phyloP scores from a whole-genome alignment of 2,113 vertebrate species.

The Eretmochelys imbricata region DNA sequence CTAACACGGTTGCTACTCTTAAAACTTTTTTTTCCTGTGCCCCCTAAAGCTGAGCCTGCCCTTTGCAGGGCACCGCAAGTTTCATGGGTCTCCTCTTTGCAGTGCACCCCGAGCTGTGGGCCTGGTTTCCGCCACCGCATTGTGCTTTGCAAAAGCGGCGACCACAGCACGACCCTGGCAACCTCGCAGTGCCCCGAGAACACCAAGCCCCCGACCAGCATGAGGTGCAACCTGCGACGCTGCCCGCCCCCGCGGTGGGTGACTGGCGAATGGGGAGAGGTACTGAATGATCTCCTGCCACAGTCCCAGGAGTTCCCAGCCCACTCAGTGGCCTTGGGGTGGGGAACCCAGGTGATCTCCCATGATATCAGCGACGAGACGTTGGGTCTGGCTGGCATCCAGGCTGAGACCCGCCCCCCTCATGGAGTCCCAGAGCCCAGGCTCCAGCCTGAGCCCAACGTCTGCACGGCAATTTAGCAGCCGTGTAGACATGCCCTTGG shows the following conservation, averaged over 20 bases:
- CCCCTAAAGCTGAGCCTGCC: not conserved
- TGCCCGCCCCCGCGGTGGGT: constrained; percentile 95
- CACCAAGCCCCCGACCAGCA: constrained; percentile 89
- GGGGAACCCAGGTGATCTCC: not conserved
- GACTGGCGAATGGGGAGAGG: constrained; percentile 94
- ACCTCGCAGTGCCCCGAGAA: constrained; percentile 85
- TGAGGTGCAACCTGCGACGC: constrained; percentile 95
- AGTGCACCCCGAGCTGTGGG: constrained; percentile 96
- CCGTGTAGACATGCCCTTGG: too few relatives aligned
- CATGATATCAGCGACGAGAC: too few relatives aligned
- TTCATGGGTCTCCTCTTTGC: not conserved
- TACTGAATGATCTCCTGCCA: constrained; percentile 44
- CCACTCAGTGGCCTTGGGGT: not conserved
- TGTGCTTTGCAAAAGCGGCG: constrained; percentile 93
- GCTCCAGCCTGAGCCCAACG: not conserved
- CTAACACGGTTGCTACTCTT: too few relatives aligned
- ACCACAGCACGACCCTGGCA: constrained; percentile 84
- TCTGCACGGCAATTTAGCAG: too few relatives aligned
- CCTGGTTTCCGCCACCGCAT: constrained; percentile 93
- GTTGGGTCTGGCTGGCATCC: too few relatives aligned
- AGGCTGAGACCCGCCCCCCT: not conserved
- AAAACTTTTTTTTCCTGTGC: not conserved
- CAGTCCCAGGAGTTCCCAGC: not conserved
- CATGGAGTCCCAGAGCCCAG: not conserved
- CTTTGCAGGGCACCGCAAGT: accelerated